Conservation (phyloP, 23 tunicate genomes). For the Styela plicata region DNA sequence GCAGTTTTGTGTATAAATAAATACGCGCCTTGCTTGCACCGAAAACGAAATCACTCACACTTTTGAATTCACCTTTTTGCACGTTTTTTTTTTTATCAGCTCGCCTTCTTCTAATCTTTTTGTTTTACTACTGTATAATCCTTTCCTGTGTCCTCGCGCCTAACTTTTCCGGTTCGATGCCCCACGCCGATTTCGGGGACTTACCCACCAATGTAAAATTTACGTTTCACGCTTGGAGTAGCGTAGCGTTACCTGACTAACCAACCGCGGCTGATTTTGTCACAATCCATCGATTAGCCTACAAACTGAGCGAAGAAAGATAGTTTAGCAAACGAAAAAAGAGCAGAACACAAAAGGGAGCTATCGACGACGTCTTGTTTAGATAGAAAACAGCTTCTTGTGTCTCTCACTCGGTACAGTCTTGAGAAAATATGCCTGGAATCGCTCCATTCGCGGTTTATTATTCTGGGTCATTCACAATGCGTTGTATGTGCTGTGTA, state of each 20-base stretch:
- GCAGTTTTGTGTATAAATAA: too few species aligned
- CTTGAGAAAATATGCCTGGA: neutral
- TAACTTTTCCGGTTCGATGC: neutral
- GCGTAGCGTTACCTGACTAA: conserved; percentile 15
- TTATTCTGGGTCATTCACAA: neutral
- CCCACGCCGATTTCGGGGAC: conserved; percentile 3
- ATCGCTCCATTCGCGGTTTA: neutral
- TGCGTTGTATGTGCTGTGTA: neutral
- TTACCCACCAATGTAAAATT: conserved; percentile 9
- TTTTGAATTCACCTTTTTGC: too few species aligned
- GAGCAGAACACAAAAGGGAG: conserved; percentile 3
- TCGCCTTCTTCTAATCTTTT: too few species aligned
- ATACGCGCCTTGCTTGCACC: too few species aligned
- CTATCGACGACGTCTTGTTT: neutral
- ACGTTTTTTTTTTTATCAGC: too few species aligned
- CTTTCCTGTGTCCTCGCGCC: too few species aligned
- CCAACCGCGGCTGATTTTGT: conserved; percentile 12
- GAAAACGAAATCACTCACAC: too few species aligned
- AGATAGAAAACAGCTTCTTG: neutral
- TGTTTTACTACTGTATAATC: too few species aligned
- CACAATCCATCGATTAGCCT: neutral
- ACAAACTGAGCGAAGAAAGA: neutral
- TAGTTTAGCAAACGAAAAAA: neutral
- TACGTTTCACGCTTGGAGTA: conserved; percentile 15
- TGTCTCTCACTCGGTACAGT: neutral